Evolutionary conservation across 2,888 invertebrate species (phyloP).

Genomic region (Tinea trinotella): DNA sequence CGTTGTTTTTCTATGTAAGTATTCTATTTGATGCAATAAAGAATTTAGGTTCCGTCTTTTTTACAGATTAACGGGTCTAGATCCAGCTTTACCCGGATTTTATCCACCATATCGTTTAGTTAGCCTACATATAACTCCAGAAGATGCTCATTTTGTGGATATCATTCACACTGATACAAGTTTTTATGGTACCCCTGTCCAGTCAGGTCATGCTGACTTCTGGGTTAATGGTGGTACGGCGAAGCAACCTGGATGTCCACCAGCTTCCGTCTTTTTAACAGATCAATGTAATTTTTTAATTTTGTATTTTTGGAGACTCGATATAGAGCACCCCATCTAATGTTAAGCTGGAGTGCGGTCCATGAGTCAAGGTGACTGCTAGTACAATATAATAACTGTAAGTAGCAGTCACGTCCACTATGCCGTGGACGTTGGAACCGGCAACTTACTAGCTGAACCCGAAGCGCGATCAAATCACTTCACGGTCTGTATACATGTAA

Average conservation of each 20-base stretch:
- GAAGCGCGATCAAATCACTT: too few relatives aligned
- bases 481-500: too few relatives aligned
- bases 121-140: conserved; percentile 30
- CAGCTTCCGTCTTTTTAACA: conserved; percentile 33
- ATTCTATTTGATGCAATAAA: neutral
- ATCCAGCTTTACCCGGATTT: conserved; percentile 62
- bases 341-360: too few relatives aligned
- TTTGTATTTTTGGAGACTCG: too few relatives aligned
- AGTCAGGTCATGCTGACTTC: conserved; percentile 52
- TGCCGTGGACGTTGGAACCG: too few relatives aligned
- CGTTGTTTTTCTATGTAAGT: neutral
- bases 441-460: too few relatives aligned
- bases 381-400: too few relatives aligned
- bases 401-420: too few relatives aligned
- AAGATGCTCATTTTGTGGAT: conserved; percentile 60
- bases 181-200: conserved; percentile 39
- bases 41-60: neutral
- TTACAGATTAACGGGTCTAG: conserved; percentile 47
- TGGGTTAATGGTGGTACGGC: conserved; percentile 61
- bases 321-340: too few relatives aligned
- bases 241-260: conserved; percentile 59
- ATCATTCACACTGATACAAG: conserved; percentile 62
- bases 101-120: conserved; percentile 34
- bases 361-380: too few relatives aligned
- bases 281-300: conserved; percentile 45